Evolutionary conservation across 2,888 invertebrate species (phyloP), one percentile per base, ranked within the genome.

Genomic region (Coleophora deauratella): DNA sequence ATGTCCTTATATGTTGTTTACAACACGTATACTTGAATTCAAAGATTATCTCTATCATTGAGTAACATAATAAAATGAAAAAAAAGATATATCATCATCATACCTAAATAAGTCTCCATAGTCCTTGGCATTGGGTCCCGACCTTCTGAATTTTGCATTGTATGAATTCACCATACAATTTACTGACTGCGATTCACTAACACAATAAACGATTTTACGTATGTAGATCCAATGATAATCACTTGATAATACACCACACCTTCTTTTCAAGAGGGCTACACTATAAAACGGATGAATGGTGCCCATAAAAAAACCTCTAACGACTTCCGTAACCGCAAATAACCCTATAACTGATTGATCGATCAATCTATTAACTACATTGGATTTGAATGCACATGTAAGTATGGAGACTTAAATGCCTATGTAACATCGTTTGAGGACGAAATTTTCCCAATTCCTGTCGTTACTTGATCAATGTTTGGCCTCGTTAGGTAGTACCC

Each of bases 211-310:
- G 59, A 67, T 56, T 72, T 75, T 72, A 81, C 72, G 66, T 70
- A 81, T 72, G 66, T 70, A 49, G 64, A 62, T 72, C 71, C 71
- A 66, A 81, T 78, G 68, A 62, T 67, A 68, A 75, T 72, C 67
- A 49, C 42, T 53, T 47, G 46, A 72, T 75, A 75, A 77, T 73
- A 44, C 39, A 59, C 57, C 76, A 61, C 77, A 56, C 80, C 80
- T 67, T 55, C 62, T 57, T 66, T 66, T 61, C 52, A 70, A 56
- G 57, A 47, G 52, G 49, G 57, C 60, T 32, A 13, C 21, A 30
- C 62, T 59, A 69, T 56, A 67, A 58, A 58, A 50, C 55, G 44
- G 47, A 51, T 68, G 50, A 68, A 71, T 73, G 51, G 55, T 48
- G 45, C 45, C 49, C 44, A 64, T 62, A 62, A 53, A 56, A 52